Percentiles rank a stretch among this genome's conserved stretches.
Evolutionary conservation across 2,113 vertebrate species (phyloP).

Genomic region (Ascaphus truei): DNA sequence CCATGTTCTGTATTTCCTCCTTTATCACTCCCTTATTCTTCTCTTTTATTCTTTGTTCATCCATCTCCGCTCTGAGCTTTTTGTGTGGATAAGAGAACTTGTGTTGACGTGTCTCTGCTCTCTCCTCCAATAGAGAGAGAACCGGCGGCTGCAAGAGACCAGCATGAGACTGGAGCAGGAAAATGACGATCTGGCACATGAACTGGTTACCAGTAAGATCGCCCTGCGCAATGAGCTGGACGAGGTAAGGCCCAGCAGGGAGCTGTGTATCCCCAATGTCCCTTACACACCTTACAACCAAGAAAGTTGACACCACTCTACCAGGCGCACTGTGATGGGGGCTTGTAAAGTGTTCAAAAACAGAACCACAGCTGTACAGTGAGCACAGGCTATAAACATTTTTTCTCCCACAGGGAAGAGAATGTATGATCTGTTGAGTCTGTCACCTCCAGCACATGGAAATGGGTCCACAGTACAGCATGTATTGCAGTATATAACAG

Average conservation of each 20-base stretch:
- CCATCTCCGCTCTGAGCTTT: not conserved
- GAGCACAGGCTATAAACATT: too few relatives aligned
- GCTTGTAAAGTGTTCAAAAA: too few relatives aligned
- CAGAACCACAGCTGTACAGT: too few relatives aligned
- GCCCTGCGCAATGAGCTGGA: conserved; percentile 93
- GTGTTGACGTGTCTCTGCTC: conserved; percentile 37
- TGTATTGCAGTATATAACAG: too few relatives aligned
- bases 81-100: conserved; percentile 12
- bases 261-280: too few relatives aligned
- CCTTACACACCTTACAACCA: too few relatives aligned
- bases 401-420: too few relatives aligned
- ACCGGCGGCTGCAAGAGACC: conserved; percentile 94
- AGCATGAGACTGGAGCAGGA: conserved; percentile 97
- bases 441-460: too few relatives aligned
- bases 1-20: not conserved
- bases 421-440: too few relatives aligned
- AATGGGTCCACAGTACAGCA: too few relatives aligned
- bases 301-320: too few relatives aligned
- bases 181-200: conserved; percentile 95
- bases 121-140: conserved; percentile 79
- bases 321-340: too few relatives aligned
- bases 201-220: conserved; percentile 97
- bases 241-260: conserved; percentile 85
- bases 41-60: not conserved
- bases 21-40: not conserved